Conservation (phyloP, 2,888 invertebrate genomes). For the Amphipyra tragopoginis region DNA sequence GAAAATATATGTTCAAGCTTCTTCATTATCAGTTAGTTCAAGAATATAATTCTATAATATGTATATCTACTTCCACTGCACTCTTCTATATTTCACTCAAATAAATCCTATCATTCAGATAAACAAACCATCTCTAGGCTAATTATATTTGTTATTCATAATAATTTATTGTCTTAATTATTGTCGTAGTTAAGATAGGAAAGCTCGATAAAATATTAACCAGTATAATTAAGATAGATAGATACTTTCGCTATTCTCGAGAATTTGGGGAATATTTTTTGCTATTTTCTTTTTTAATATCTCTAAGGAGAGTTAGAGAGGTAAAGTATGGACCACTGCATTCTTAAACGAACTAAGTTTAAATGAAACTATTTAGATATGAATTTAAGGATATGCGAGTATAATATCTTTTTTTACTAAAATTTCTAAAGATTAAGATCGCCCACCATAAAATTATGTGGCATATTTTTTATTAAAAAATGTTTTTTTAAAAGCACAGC, state of each 20-base stretch:
- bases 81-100: conserved; percentile 33
- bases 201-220: conserved; percentile 82
- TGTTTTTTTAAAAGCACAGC: conserved; percentile 86
- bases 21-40: conserved; percentile 5
- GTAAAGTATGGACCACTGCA: conserved; percentile 77
- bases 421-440: conserved; percentile 51
- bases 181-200: conserved; percentile 82
- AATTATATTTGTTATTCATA: conserved; percentile 44
- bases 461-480: conserved; percentile 64
- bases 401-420: conserved; percentile 50
- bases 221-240: conserved; percentile 59
- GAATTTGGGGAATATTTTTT: conserved; percentile 52
- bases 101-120: conserved; percentile 33
- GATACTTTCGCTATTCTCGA: conserved; percentile 46
- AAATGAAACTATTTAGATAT: conserved; percentile 66
- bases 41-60: conserved; percentile 32
- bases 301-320: conserved; percentile 69
- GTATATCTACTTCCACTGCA: conserved; percentile 45
- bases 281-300: conserved; percentile 55
- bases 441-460: conserved; percentile 74
- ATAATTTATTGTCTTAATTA: conserved; percentile 74
- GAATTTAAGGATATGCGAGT: conserved; percentile 73
- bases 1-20: conserved; percentile 22
- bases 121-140: conserved; percentile 54
- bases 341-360: conserved; percentile 62